Base-by-base conservation (phyloP, 2,797 vertebrate species). In the Poecile montanus region DNA sequence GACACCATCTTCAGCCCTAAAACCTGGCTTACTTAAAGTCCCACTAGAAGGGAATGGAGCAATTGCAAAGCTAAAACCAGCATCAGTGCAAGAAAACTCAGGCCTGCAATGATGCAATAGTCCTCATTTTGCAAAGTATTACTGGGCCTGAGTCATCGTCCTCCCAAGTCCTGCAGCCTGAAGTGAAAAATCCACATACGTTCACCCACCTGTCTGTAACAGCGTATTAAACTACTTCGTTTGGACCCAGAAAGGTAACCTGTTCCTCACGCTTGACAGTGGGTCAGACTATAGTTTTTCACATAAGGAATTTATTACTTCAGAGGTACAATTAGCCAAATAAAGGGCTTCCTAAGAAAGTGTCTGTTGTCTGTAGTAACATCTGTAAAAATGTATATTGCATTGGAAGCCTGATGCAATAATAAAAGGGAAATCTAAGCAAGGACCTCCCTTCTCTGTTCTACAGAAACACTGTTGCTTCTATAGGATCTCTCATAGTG, bases 261-360 rank as follows among this genome's bases (percentile, higher is more conserved):
- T 91, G 47, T 53, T 94, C 26, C 21, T 86, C 25, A 7, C 60
- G 54, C 48, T 81, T 91, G 83, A 93, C 58, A 36, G 47, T 70
- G 44, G 71, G 81, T 90, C 79, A 90, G 26, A 20, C 22, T n/a
- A 14, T 36, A 16, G 19, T 51, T 93, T 92, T 80, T 72, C 57
- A 72, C 82, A 83, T 77, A 26, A 73, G 62, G 76, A 86, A 66
- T 62, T 83, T 65, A 68, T 91, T 95, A 75, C 92, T 91, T 94
- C 36, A 72, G 47, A 92, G 54, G 50, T 10, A 25, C 10, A 81
- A 84, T 93, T 90, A 94, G 27, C 21, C 58, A 93, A 32, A 84
- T 86, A 72, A 84, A 70, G 13, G 16, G 26, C 18, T 90, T 90
- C 44, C 47, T 84, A 81, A 73, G 72, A 73, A 94, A 84, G 40